Conservation (phyloP, 2,113 vertebrate genomes). For the Mobula hypostoma region DNA sequence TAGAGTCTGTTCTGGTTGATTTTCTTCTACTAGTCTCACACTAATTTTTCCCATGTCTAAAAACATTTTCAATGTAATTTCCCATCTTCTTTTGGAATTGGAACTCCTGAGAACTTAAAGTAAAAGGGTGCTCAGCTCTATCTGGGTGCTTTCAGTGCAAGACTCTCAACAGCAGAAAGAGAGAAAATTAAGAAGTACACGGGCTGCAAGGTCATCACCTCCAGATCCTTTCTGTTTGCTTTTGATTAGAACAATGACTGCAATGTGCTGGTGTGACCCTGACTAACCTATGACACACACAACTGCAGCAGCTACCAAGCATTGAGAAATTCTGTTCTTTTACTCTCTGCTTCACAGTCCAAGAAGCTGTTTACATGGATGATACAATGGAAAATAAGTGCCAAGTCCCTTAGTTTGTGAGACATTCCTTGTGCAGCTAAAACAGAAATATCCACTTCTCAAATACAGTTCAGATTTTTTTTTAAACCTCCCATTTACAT, state of each 20-base stretch:
- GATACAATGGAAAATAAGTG: neutral
- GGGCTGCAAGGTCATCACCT: no score
- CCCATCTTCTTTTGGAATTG: neutral
- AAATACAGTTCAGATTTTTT: neutral
- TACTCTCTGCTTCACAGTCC: no score
- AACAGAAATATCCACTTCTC: neutral
- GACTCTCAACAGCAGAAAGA: no score
- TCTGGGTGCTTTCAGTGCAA: no score
- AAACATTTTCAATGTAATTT: neutral
- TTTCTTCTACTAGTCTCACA: no score
- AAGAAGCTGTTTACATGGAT: neutral
- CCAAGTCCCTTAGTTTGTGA: neutral
- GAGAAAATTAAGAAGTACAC: neutral
- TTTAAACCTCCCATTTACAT: no score
- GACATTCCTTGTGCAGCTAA: neutral
- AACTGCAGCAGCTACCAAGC: no score
- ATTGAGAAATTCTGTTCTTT: neutral
- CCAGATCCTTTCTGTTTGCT: neutral
- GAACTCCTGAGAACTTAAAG: neutral
- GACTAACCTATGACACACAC: neutral
- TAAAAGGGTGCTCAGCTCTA: neutral
- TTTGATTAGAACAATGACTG: neutral
- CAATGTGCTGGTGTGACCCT: neutral
- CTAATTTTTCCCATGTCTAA: no score
- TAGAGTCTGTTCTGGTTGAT: no score